Conservation (phyloP, 2,888 invertebrate species). For the Isoperla grammatica region DNA sequence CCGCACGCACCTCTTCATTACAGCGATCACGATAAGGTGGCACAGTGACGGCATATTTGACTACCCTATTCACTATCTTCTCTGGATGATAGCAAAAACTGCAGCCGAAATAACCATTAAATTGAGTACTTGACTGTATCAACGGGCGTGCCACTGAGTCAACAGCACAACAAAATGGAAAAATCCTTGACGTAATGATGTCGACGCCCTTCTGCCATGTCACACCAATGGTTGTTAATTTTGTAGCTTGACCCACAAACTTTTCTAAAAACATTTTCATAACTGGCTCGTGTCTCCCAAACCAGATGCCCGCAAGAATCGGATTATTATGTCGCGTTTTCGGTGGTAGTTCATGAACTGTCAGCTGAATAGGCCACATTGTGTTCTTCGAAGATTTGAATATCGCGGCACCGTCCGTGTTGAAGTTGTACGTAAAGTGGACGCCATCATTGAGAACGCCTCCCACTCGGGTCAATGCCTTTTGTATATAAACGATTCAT, state of each 20-base stretch:
- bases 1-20: constrained; percentile 1
- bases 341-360: not conserved
- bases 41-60: constrained; percentile 7
- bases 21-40: constrained; percentile 1
- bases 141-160: constrained; percentile 21
- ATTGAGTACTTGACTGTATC: constrained; percentile 15
- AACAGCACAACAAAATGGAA: constrained; percentile 7
- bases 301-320: not conserved
- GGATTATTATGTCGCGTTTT: not conserved
- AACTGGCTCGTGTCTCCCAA: not conserved
- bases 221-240: not conserved
- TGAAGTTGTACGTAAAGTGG: not conserved
- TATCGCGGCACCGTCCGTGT: constrained; percentile 4
- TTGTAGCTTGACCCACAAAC: not conserved
- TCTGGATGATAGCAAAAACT: constrained; percentile 20
- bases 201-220: not conserved
- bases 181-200: not conserved
- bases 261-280: not conserved
- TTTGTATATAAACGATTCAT: not conserved
- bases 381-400: not conserved
- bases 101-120: constrained; percentile 20
- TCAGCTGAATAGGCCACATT: constrained; percentile 1
- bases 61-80: not conserved
- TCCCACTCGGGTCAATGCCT: not conserved
- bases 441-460: not conserved